A percentile compares a stretch with the other conserved stretches of the same genome.
Conservation (phyloP, 2,797 vertebrate species). For the Hozukius guyotensis region DNA sequence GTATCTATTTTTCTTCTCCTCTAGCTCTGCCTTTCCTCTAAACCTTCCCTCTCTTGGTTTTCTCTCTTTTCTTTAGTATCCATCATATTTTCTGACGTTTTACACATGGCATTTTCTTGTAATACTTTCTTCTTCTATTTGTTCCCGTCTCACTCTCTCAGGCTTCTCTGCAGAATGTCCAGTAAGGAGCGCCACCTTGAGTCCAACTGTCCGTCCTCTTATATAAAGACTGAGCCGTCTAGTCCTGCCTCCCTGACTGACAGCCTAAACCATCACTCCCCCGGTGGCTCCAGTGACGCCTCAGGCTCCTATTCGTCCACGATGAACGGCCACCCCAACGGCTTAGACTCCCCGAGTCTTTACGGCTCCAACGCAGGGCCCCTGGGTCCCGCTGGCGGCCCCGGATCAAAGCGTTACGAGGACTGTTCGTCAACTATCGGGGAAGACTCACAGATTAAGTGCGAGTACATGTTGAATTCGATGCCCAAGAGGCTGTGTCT, state of each 20-base stretch:
- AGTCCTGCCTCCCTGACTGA: conserved; percentile 99
- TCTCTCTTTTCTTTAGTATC: not conserved
- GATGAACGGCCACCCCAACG: conserved; percentile 99
- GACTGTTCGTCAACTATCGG: conserved; percentile 98
- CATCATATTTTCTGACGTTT: not conserved
- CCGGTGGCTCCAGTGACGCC: conserved; percentile 98
- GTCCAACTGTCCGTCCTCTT: conserved; percentile 97
- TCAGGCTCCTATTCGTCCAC: conserved; percentile 99
- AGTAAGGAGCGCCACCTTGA: conserved; percentile 99
- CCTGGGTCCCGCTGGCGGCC: conserved; percentile 90
- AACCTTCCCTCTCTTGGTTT: not conserved
- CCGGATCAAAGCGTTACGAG: conserved; percentile 94
- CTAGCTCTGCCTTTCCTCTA: not conserved
- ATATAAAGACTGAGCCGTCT: conserved; percentile 99
- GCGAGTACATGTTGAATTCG: conserved; percentile 99
- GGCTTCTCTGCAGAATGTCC: conserved; percentile 99
- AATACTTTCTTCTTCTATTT: conserved; percentile 17
- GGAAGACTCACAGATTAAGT: conserved; percentile 99
- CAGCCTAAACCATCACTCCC: conserved; percentile 99
- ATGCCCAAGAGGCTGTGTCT: conserved; percentile 99
- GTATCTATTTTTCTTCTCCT: conserved; percentile 4
- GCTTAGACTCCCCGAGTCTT: conserved; percentile 97
- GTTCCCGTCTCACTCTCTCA: conserved; percentile 65
- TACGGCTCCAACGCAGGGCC: conserved; percentile 90
- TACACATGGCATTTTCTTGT: conserved; percentile 4